phyloP scores from a whole-genome alignment of 2,888 invertebrate species.

The Gasteruption jaculator region DNA sequence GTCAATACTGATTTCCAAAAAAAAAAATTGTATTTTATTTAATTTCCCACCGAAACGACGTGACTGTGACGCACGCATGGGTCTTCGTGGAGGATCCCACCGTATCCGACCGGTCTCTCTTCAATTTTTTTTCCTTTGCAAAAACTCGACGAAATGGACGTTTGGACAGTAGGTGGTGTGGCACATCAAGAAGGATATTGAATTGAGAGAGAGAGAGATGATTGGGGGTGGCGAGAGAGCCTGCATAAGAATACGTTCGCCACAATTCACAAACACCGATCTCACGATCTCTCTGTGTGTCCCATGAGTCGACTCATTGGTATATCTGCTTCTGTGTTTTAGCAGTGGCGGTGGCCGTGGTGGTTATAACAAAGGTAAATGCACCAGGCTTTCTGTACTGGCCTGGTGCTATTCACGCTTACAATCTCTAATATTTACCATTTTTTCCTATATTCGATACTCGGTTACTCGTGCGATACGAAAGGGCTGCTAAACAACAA shows the following conservation, averaged over 20 bases:
- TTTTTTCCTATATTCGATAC: no score
- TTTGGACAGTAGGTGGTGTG: slow-evolving; percentile 60
- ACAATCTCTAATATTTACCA: slow-evolving; percentile 51
- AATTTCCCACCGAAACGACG: no score
- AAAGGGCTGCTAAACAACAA: slow-evolving; percentile 47
- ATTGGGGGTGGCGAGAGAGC: slow-evolving; percentile 56
- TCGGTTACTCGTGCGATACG: slow-evolving; percentile 49
- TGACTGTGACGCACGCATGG: no score
- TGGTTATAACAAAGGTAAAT: slow-evolving; percentile 96
- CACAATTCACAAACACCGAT: slow-evolving; percentile 54
- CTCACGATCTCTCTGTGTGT: slow-evolving; percentile 53
- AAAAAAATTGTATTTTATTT: no score
- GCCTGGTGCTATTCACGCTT: slow-evolving; percentile 71
- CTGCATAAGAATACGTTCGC: slow-evolving; percentile 58
- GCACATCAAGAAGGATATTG: slow-evolving; percentile 56
- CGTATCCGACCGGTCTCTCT: no score
- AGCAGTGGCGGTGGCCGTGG: slow-evolving; percentile 92
- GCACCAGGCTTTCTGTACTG: slow-evolving; percentile 67
- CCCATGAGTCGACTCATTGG: slow-evolving; percentile 68
- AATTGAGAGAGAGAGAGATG: slow-evolving; percentile 43
- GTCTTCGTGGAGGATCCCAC: no score
- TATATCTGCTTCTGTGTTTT: slow-evolving; percentile 80
- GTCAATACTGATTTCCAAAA: no score
- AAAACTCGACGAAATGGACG: no score
- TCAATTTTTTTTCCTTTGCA: no score